Conservation (phyloP, 2,797 vertebrate genomes). For the Gymnothorax javanicus region DNA sequence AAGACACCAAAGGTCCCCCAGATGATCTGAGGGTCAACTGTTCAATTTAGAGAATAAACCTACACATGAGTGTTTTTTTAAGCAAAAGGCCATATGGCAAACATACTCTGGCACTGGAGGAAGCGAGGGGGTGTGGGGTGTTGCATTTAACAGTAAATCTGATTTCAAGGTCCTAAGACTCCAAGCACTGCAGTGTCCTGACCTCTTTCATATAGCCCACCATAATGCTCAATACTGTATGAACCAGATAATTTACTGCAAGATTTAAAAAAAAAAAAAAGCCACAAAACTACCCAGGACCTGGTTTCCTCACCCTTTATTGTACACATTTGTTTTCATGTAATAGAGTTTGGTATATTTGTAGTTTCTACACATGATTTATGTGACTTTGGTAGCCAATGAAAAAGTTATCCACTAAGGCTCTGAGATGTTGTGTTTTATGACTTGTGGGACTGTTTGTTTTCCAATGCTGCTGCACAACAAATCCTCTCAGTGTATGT, state of each 20-base stretch:
- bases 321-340: not conserved
- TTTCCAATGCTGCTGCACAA: no score
- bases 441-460: no score
- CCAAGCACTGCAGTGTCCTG: not conserved
- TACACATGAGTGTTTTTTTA: not conserved
- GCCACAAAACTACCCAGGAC: not conserved
- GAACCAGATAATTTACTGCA: not conserved
- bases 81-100: not conserved
- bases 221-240: not conserved
- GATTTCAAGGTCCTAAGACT: not conserved
- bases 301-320: not conserved
- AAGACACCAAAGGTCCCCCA: not conserved
- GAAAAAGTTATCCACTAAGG: not conserved
- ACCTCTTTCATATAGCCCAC: not conserved
- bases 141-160: not conserved
- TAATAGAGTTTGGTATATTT: not conserved
- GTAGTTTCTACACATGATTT: not conserved
- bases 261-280: not conserved
- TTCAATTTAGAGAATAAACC: conserved; percentile 4
- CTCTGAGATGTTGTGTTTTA: no score
- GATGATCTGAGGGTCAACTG: conserved; percentile 1
- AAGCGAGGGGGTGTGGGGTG: not conserved
- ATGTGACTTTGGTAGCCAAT: not conserved
- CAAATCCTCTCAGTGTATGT: no score
- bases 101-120: not conserved